These are phyloP conservation scores for Anguilla japonica DNA, from an alignment of 2,113 vertebrate species.

Conservation along the genomic window DNA sequence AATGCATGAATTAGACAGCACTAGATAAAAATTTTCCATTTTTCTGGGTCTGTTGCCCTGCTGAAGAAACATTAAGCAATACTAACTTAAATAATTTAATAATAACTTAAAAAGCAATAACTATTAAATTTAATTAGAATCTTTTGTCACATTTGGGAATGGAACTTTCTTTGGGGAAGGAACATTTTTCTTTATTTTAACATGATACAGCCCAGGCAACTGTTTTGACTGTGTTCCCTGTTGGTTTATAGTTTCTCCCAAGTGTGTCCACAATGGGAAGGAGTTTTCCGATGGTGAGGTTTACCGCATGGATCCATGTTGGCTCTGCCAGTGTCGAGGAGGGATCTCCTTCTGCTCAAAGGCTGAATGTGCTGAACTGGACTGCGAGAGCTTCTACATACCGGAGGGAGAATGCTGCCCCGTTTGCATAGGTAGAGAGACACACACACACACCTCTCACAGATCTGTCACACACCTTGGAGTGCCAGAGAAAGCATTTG, in stretches of 20 bases:
- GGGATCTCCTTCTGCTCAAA: slow-evolving; percentile 81
- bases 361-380: slow-evolving; percentile 71
- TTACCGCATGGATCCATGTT: slow-evolving; percentile 76
- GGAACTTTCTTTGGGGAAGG: not conserved
- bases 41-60: not conserved
- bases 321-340: slow-evolving; percentile 76
- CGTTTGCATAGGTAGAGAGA: slow-evolving; percentile 70
- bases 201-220: slow-evolving; percentile 15
- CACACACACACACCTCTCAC: not conserved
- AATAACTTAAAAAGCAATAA: too few species aligned
- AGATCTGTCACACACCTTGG: not conserved
- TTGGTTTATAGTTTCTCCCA: slow-evolving; percentile 59
- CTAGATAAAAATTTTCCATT: not conserved
- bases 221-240: slow-evolving; percentile 15
- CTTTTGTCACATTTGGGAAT: slow-evolving; percentile 13
- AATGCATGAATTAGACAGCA: too few species aligned
- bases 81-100: not conserved
- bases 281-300: slow-evolving; percentile 72
- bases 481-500: not conserved
- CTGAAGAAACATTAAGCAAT: not conserved
- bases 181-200: too few species aligned
- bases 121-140: not conserved
- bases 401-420: slow-evolving; percentile 79
- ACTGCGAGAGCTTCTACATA: slow-evolving; percentile 76
- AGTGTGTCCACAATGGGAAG: slow-evolving; percentile 69